Evolutionary conservation across 2,888 invertebrate species (phyloP).

Genomic region (Lamellibrachia columna): DNA sequence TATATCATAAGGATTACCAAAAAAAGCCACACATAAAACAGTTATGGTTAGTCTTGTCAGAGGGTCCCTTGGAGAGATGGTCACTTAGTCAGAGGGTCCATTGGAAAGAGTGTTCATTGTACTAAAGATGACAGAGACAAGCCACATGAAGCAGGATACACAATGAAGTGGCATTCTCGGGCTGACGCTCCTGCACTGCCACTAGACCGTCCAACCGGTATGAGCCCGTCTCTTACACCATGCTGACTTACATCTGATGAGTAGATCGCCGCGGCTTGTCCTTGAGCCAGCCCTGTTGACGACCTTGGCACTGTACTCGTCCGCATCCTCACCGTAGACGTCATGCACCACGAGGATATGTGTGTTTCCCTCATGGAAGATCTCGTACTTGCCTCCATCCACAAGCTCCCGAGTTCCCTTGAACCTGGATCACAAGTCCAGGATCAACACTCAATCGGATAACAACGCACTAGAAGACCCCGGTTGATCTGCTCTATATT

Average conservation of each 20-base stretch:
- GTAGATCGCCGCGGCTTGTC: slow-evolving; percentile 92
- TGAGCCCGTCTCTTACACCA: background rate
- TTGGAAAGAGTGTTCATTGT: too few species aligned
- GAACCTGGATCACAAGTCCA: slow-evolving; percentile 70
- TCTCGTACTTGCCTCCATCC: slow-evolving; percentile 85
- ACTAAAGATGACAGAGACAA: too few species aligned
- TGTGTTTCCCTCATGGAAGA: slow-evolving; percentile 85
- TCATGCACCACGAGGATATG: slow-evolving; percentile 90
- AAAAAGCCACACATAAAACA: too few species aligned
- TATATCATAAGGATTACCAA: too few species aligned
- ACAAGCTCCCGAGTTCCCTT: slow-evolving; percentile 97
- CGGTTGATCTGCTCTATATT: background rate
- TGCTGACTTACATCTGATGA: slow-evolving; percentile 88
- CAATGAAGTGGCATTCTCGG: too few species aligned
- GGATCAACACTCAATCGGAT: too few species aligned
- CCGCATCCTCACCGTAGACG: slow-evolving; percentile 96
- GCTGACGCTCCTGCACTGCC: too few species aligned
- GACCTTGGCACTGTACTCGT: slow-evolving; percentile 96
- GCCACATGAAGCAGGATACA: too few species aligned
- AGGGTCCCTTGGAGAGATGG: too few species aligned
- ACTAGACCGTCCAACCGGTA: background rate
- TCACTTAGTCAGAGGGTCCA: too few species aligned
- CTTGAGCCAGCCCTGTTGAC: slow-evolving; percentile 94
- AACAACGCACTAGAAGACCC: background rate
- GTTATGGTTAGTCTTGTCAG: too few species aligned